A percentile compares a stretch with the other conserved stretches of the same genome.
Conservation (phyloP, 2,113 vertebrate genomes). For the Amazona guildingii region DNA sequence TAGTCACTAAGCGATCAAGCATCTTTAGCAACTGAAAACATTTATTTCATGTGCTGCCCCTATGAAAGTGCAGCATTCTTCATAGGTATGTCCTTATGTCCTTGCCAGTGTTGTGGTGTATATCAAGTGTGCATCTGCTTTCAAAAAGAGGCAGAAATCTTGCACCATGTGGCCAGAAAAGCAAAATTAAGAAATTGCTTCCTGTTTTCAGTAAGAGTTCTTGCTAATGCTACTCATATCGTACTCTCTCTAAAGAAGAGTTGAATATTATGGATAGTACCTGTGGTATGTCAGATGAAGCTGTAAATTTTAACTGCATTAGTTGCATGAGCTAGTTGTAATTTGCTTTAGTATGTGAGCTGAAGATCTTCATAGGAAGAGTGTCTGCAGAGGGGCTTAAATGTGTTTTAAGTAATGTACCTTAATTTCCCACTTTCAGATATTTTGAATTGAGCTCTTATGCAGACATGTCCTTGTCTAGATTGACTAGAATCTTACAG, state of each 20-base stretch:
- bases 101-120: not conserved
- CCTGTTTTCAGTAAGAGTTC: not conserved
- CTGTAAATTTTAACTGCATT: not conserved
- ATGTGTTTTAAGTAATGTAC: not conserved
- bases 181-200: not conserved
- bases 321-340: not conserved
- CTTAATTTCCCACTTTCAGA: not conserved
- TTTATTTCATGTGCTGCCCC: not conserved
- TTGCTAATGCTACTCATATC: not conserved
- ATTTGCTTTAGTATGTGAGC: not conserved
- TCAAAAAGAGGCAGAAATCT: not conserved
- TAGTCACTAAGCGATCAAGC: not conserved
- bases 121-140: not conserved
- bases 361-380: not conserved
- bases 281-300: not conserved
- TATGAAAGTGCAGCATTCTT: not conserved
- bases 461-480: not conserved
- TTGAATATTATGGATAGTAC: not conserved
- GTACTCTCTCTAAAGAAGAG: not conserved
- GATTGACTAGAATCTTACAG: not conserved
- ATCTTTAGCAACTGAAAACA: not conserved
- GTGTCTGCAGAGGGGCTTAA: not conserved
- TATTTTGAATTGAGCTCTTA: not conserved
- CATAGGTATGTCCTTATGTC: not conserved
- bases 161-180: not conserved